Base-by-base conservation (phyloP, 2,797 vertebrate species). In the Schizothorax lantsangensis region DNA sequence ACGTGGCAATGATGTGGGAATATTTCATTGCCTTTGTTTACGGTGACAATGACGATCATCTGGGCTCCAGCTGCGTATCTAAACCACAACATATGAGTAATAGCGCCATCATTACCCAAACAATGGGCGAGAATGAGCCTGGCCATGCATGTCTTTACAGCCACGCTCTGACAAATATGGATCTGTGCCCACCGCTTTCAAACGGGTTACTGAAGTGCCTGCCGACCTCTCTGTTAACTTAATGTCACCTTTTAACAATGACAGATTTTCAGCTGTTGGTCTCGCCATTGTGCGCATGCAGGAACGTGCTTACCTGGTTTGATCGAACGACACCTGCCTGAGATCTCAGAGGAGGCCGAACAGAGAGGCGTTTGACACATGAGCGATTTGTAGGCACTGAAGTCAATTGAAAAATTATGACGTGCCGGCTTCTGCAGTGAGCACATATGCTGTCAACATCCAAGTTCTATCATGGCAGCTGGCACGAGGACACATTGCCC, bases 171-270 rank as follows among this genome's bases (percentile, higher is more conserved):
- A 62, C 62, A 88, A 84, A 87, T 89, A 86, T 79, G 73, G 84
- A 84, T 86, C 84, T 74, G 74, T 40, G 78, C 71, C 78, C 59
- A 40, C 26, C 54, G 38, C 71, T 83, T 73, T 47, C 83, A 77
- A 83, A 69, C 30, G n/a, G 78, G 79, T 72, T 86, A 73, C 79
- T 78, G 68, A 88, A 72, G 72, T 68, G 66, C 10, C 45, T 59
- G 33, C n/a, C 82, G 73, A 91, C 88, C 87, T 86, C 89, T 88
- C n/a, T 78, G 84, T 88, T 90, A 84, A 88, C 78, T 83, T 52
- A 59, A 62, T 79, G 40, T 87, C 62, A 81, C 85, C 79, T 87
- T 87, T 66, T 88, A 90, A 86, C 78, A 86, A 84, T 83, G 84
- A 89, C 87, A 86, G 84, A 89, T 90, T 89, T 84, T 83, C 69